These are phyloP conservation scores for Scomber colias DNA, from an alignment of 2,113 vertebrate species.

Conservation along the genomic window DNA sequence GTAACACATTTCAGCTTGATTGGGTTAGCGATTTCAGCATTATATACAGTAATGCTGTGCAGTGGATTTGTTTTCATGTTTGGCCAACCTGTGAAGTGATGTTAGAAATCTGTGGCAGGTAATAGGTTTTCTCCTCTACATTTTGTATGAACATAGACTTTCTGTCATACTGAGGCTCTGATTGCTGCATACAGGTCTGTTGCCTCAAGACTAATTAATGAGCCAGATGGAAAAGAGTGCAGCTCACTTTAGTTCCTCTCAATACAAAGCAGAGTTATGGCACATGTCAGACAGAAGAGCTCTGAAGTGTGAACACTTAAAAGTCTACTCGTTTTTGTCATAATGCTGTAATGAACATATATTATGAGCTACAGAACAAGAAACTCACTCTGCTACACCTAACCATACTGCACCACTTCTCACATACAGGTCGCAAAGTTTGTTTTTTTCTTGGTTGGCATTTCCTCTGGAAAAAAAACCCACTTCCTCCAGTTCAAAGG, in stretches of 20 bases:
- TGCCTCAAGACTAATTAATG: slow-evolving; percentile 30
- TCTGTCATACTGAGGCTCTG: not conserved
- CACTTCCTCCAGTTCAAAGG: slow-evolving; percentile 18
- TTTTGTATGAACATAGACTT: slow-evolving; percentile 12
- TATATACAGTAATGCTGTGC: slow-evolving; percentile 24
- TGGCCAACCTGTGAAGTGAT: slow-evolving; percentile 34
- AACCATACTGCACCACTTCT: not conserved
- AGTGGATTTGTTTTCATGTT: slow-evolving; percentile 50
- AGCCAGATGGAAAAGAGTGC: not conserved
- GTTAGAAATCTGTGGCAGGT: slow-evolving; percentile 39
- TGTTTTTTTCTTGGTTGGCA: not conserved
- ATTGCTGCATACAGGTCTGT: slow-evolving; percentile 10
- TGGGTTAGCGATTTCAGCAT: slow-evolving; percentile 32
- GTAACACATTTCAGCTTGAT: slow-evolving; percentile 46
- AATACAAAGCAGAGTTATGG: slow-evolving; percentile 2
- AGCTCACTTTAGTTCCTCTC: slow-evolving; percentile 12
- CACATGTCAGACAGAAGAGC: slow-evolving; percentile 9
- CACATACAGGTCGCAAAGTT: not conserved
- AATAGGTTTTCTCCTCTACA: slow-evolving; percentile 26
- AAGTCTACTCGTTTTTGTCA: not conserved
- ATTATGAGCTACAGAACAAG: not conserved
- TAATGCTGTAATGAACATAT: slow-evolving; percentile 18
- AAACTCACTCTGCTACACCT: not conserved
- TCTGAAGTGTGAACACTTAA: not conserved
- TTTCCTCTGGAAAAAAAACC: not conserved